Base-by-base conservation (phyloP, 2,113 vertebrate species). In the Donacobius atricapilla region DNA sequence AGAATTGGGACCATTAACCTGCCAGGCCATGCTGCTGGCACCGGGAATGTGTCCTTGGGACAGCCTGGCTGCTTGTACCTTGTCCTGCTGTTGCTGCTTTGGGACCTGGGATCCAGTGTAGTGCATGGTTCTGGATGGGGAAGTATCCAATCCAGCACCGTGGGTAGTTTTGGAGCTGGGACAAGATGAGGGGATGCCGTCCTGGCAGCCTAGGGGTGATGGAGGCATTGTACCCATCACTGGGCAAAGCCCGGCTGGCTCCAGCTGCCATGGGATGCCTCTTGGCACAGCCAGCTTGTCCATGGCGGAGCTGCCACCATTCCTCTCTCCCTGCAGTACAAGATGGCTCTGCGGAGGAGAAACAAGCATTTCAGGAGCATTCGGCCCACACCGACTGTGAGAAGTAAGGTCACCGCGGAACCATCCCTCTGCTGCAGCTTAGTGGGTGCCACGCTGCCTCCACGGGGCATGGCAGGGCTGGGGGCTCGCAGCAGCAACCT, bases 271-370 rank as follows among this genome's bases (percentile, higher is more conserved):
- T 0, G 1, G 64, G 63, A 48, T 27, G 33, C 23, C 4, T 1
- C 39, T 72, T 2, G 3, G 33, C 35, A 5, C 0, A 1, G 35
- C 23, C 71, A 22, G 58, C n/a, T 45, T 21, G 33, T 33, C 71
- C n/a, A 1, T 0, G 1, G 27, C 2, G 0, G 61, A 42, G 45
- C 76, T 48, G 16, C 57, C 75, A 13, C 20, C 3, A 1, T 35
- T 28, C 45, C 23, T 89, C 64, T 94, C 58, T 91, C 51, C 61
- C 65, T 61, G 61, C 83, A 94, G 95, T 96, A 98, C 98, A 98
- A 98, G 78, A 97, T 97, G 96, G 98, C 98, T 39, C 95, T 98
- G 75, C 97, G 98, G 95, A 98, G 98, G 88, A 98, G 97, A 18
- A 97, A 96, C 84, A 97, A 98, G 64, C 96, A 97, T 48, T 97